Evolutionary conservation across 1,140 invertebrate genomes (phyloP).

Genomic region (Nebria ingens): DNA sequence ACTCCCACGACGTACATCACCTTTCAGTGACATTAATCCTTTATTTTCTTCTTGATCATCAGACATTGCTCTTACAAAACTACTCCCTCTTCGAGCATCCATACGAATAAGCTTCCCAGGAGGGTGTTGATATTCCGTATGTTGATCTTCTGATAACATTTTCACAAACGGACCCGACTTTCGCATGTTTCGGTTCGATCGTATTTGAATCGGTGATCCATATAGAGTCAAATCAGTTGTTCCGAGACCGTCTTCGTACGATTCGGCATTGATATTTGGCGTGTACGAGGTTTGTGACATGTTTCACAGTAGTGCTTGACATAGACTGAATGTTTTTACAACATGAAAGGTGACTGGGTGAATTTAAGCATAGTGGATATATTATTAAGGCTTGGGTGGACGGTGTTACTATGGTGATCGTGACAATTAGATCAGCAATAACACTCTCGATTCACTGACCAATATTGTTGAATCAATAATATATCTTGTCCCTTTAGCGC

Average conservation of each 20-base stretch:
- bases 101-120: neutral
- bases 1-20: neutral
- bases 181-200: neutral
- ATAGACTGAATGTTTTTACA: neutral
- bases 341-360: neutral
- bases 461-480: neutral
- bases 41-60: neutral
- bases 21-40: neutral
- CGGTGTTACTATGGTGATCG: neutral
- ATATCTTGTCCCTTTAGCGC: neutral
- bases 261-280: neutral
- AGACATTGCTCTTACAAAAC: neutral
- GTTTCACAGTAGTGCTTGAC: neutral
- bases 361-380: neutral
- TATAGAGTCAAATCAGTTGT: neutral
- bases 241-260: neutral
- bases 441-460: slow-evolving; percentile 1
- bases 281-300: neutral
- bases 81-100: neutral
- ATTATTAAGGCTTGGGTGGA: neutral
- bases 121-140: neutral
- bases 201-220: neutral
- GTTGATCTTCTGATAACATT: neutral
- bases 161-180: neutral
- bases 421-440: slow-evolving; percentile 4